Base-by-base conservation (phyloP, 2,888 invertebrate genomes). In the Drosophila parthenogenetica region DNA sequence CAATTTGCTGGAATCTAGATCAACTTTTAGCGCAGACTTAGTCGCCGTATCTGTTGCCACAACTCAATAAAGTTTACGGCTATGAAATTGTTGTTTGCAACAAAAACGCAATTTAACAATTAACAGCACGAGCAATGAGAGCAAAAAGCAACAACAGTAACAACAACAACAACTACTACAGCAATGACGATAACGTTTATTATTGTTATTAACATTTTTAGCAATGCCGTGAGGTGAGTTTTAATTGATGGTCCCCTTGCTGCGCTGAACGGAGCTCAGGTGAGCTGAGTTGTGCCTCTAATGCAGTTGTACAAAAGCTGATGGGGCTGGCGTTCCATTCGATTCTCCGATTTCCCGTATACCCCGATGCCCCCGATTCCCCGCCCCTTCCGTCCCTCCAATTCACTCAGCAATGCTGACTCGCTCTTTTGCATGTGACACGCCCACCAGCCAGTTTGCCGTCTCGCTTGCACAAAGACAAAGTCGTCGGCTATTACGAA, bases 51-150 rank as follows among this genome's bases (percentile, higher is more conserved):
- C 42, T 32, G 32, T 54, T 69, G 71, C 86, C 86, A 84, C 83
- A 84, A 88, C 83, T 84, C 83, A 84, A 84, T 84, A 84, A 87
- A 85, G 71, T 86, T 82, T 77, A 89, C 79, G 68, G 68, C 87
- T 73, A 77, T 87, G 67, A 89, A 89, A 89, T 81, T 60, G 80
- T 79, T 89, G 76, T 79, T 83, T 74, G 88, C 88, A 70, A 85
- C 86, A 81, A 87, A 85, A 84, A 85, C 89, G 84, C 89, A 85
- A 88, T 88, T 89, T 86, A 89, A 85, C 89, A 85, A 85, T 85
- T 89, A 85, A 83, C 83, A 83, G 79, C 82, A 80, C 80, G 80
- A 81, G 79, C 75, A 79, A 19, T 59, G 50, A 66, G 65, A 61
- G 37, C 50, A n/a, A 19, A 11, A 61, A 66, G 35, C 65, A 39